Percentiles rank a stretch among this genome's conserved stretches.
phyloP scores from a whole-genome alignment of 2,113 vertebrate genomes.

The Grammomys dolichurus region DNA sequence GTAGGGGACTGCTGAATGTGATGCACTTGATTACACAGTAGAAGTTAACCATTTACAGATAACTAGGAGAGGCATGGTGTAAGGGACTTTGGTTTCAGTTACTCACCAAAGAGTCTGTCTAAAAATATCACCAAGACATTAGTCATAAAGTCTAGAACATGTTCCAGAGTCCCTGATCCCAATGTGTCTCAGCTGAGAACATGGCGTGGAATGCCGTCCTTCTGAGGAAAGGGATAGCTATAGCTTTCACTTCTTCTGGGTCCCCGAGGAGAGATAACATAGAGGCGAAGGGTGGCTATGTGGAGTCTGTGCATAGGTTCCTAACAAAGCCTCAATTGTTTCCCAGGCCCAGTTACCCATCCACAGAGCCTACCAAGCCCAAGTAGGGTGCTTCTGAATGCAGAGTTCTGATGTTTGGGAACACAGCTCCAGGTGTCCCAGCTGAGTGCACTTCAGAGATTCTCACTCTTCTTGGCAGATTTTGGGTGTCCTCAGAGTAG shows the following conservation, averaged over 20 bases:
- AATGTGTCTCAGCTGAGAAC: not conserved
- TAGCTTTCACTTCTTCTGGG: not conserved
- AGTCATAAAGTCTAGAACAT: not conserved
- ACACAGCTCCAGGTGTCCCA: not conserved
- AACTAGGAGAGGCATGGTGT: not conserved
- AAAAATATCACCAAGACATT: not conserved
- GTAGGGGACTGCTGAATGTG: not conserved
- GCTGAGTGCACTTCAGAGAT: rapidly evolving
- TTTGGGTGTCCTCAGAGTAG: not conserved
- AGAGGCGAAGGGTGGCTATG: rapidly evolving
- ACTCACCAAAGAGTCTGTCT: not conserved
- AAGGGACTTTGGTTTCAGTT: not conserved
- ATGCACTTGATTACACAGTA: not conserved
- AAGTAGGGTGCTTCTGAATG: rapidly evolving
- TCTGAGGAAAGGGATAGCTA: not conserved
- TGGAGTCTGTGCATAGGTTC: not conserved
- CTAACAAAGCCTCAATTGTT: not conserved
- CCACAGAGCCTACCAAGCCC: rapidly evolving
- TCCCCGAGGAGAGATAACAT: not conserved
- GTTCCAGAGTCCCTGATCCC: not conserved
- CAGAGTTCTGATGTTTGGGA: not conserved
- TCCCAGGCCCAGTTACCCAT: too few species aligned
- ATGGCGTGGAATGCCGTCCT: not conserved
- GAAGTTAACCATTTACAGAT: not conserved
- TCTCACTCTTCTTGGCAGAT: not conserved